Conservation (phyloP, 2,797 vertebrate genomes). For the Prunella strophiata region DNA sequence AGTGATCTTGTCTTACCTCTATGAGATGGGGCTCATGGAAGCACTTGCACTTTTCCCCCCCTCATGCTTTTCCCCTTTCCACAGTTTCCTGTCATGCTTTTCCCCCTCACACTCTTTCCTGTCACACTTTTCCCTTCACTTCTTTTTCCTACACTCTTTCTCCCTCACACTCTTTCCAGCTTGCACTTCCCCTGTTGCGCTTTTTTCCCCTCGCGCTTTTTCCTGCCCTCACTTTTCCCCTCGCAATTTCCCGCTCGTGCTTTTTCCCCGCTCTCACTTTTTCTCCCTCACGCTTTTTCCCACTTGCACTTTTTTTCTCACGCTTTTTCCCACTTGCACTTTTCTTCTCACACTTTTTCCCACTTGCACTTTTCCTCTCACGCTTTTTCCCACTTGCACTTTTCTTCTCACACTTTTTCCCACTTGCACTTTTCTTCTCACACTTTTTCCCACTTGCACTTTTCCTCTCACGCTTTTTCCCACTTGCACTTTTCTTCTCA, state of each 20-base stretch:
- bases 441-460: neutral
- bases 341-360: neutral
- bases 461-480: neutral
- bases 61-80: accelerated
- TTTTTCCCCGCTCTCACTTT: neutral
- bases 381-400: neutral
- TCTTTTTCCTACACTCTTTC: neutral
- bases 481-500: accelerated
- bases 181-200: accelerated
- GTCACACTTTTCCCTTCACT: neutral
- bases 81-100: neutral
- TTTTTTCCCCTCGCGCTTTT: accelerated
- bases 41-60: accelerated
- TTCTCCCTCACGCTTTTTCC: neutral
- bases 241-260: accelerated
- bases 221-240: neutral
- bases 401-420: neutral
- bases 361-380: neutral
- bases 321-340: accelerated
- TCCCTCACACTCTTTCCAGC: neutral
- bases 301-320: accelerated
- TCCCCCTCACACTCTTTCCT: neutral
- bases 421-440: neutral
- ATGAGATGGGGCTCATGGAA: neutral
- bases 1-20: neutral